Evolutionary conservation across 2,888 invertebrate genomes (phyloP), one percentile per base, ranked within the genome.

Genomic region (Lasioglossum leucozonium): DNA sequence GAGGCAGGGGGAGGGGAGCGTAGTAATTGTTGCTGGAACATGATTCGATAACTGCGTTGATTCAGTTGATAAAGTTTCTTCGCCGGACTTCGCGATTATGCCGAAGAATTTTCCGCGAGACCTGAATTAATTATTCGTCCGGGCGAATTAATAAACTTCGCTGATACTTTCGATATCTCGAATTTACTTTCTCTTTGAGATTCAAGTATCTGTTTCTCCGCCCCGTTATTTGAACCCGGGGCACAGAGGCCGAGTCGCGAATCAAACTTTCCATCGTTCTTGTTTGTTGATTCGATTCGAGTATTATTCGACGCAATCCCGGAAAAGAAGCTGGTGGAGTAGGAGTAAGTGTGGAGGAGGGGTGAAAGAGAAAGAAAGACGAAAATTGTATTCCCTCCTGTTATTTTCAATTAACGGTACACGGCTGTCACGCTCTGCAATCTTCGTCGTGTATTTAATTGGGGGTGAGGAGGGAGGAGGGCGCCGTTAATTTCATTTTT

Each of bases 401-500:
- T 84, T 77, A 67, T 83, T 84, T 84, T 82, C 77, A 82, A 84
- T 84, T 84, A 84, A 84, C 30, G 62, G 30, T 8, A 16, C 30
- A 62, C 62, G 62, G 62, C 18, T 77, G 47, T 34, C 6, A 51
- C 34, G 73, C 30, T 69, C 62, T 37, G 22, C 51, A 83, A 83
- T 84, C 78, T 67, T 78, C 71, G 65, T 40, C 65, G 37, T 37
- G 72, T 51, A 78, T 84, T 84, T 84, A 84, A 84, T 83, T 71
- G 73, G 74, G 30, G 55, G n/a, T 11, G 55, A 55, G 55, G n/a
- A n/a, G n/a, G 11, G 55, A 4, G n/a, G 55, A 55, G 51, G 42
- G 44, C 55, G 75, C 72, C 62, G 84, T 83, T 84, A 83, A 83
- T 84, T 83, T 84, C 78, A 84, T 84, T 84, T 84, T 84, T 84